Evolutionary conservation across 2,888 invertebrate species (phyloP), one percentile per base, ranked within the genome.

Genomic region (Zaprionus lineosus): DNA sequence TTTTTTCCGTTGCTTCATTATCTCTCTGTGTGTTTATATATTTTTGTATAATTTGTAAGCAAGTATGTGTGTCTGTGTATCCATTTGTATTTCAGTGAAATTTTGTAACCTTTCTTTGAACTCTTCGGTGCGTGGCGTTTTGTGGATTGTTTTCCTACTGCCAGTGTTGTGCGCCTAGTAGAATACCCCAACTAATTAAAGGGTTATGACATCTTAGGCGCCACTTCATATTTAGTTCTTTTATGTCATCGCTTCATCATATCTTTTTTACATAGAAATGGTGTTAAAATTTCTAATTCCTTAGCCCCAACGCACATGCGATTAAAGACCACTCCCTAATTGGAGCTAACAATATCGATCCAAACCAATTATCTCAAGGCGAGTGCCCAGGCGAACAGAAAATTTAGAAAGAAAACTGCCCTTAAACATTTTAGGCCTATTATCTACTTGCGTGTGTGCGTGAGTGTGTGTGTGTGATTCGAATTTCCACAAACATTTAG

Each of bases 111-210:
- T 57, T 52, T 37, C 39, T 26, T 16, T 11, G 7, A n/a, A 24
- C 31, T 28, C 34, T 29, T 44, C n/a, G 37, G 44, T 47, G 43
- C 8, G 43, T 29, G 21, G 8, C 12, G 34, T 29, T 39, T 31
- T 26, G 19, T 65, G n/a, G n/a, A n/a, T n/a, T 67, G 71, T 60
- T 65, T 57, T 33, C 43, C 11, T 66, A 29, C 56, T 61, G 34
- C 19, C 26, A 43, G 39, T 70, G 50, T 87, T 88, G 88, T 7
- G 64, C 78, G 84, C 88, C 88, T 88, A 78, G 71, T 88, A 65
- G 72, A 85, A 84, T 87, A 84, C 87, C 87, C 87, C 85, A 88
- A 87, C 88, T 88, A 88, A 88, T 88, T 88, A 87, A 88, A 86
- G 75, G 78, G 84, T 87, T 87, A 83, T 87, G 84, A 86, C 86